Percentiles rank a stretch among this genome's conserved stretches.
phyloP scores from a whole-genome alignment of 2,113 vertebrate species.

The Fulica atra region DNA sequence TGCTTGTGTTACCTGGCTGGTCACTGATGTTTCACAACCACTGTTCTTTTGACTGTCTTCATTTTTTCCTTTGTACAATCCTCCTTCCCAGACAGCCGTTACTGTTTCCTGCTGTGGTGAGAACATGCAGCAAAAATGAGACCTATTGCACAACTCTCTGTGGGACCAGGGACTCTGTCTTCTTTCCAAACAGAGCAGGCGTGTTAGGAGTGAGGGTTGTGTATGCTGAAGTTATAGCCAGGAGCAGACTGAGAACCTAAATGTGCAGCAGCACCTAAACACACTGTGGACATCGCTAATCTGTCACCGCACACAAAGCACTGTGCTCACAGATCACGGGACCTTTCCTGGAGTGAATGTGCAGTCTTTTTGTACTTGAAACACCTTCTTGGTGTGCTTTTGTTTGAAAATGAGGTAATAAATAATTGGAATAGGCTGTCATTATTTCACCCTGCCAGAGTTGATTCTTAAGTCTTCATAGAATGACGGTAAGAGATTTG shows the following conservation, averaged over 20 bases:
- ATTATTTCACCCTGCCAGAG: neutral
- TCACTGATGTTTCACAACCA: neutral
- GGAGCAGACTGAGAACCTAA: neutral
- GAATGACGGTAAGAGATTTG: neutral
- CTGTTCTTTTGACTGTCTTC: neutral
- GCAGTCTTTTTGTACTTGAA: neutral
- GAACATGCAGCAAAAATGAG: constrained; percentile 24
- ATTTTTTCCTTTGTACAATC: neutral
- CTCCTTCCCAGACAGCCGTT: neutral
- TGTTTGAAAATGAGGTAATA: neutral
- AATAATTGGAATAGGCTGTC: neutral
- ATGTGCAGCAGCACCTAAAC: neutral
- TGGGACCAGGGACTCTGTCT: neutral
- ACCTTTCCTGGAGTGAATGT: neutral
- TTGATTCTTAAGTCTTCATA: neutral
- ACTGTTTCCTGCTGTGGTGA: neutral
- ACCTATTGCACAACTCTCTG: neutral
- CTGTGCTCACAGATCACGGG: neutral
- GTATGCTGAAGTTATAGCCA: neutral
- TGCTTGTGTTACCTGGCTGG: neutral
- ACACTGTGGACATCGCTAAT: neutral
- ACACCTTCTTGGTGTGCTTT: neutral
- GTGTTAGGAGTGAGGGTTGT: neutral
- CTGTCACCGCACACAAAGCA: neutral
- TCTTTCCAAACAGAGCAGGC: neutral